phyloP scores from a whole-genome alignment of 2,888 invertebrate genomes.

The Argynnis bischoffii region DNA sequence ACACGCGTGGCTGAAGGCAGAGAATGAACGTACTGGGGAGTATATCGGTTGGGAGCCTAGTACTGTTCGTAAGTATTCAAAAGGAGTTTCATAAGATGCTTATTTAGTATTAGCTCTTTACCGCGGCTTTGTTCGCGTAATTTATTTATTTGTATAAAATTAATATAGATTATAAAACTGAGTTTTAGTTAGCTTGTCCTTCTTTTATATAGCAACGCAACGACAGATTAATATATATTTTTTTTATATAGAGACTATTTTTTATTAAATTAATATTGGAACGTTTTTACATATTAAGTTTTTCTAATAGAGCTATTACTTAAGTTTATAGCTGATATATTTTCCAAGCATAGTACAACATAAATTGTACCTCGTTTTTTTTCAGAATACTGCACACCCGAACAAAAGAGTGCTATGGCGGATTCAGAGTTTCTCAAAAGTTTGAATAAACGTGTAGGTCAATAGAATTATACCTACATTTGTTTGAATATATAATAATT shows the following conservation, averaged over 20 bases:
- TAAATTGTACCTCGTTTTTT: constrained; percentile 31
- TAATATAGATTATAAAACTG: too few species aligned
- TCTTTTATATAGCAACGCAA: too few species aligned
- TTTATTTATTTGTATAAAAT: too few species aligned
- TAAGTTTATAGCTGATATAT: background rate
- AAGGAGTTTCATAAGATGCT: background rate
- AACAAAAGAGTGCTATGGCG: constrained; percentile 61
- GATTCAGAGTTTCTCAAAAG: constrained; percentile 56
- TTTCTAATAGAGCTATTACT: too few species aligned
- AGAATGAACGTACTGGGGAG: constrained; percentile 84
- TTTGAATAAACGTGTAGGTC: constrained; percentile 51
- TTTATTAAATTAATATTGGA: too few species aligned
- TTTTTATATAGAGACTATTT: too few species aligned
- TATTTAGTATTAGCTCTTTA: too few species aligned
- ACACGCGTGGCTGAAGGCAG: constrained; percentile 84
- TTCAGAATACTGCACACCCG: constrained; percentile 71
- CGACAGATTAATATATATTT: too few species aligned
- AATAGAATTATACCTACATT: constrained; percentile 38
- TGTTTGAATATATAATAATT: background rate
- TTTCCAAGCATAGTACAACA: background rate
- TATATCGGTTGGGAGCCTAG: constrained; percentile 83
- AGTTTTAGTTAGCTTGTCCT: too few species aligned
- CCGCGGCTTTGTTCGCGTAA: too few species aligned
- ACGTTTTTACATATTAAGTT: too few species aligned
- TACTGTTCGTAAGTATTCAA: constrained; percentile 63